These are phyloP conservation scores for Zaprionus gabonicus DNA, from an alignment of 1,140 invertebrate species.

Conservation along the genomic window DNA sequence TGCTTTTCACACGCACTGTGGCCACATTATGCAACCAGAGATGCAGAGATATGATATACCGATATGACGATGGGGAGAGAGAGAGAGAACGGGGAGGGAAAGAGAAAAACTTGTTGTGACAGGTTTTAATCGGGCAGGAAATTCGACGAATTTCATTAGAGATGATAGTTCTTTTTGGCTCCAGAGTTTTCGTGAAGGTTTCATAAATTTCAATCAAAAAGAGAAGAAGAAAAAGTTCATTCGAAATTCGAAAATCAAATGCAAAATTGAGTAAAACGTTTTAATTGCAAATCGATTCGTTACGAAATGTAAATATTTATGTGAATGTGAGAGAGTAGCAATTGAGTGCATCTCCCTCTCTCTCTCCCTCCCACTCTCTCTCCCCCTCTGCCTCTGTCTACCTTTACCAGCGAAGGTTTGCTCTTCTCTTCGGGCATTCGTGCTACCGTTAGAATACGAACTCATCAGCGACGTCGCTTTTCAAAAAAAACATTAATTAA, in stretches of 20 bases:
- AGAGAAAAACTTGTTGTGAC: conserved; percentile 46
- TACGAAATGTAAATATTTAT: conserved; percentile 66
- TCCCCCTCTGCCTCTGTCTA: conserved; percentile 29
- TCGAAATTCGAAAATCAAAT: conserved; percentile 59
- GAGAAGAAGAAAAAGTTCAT: conserved; percentile 26
- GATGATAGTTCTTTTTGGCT: conserved; percentile 28
- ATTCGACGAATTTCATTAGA: conserved; percentile 52
- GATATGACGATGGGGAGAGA: neutral
- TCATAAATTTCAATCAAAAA: conserved; percentile 46
- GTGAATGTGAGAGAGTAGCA: conserved; percentile 31
- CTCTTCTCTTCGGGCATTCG: conserved; percentile 49
- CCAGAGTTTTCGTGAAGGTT: neutral
- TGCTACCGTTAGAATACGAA: conserved; percentile 72
- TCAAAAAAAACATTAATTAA: conserved; percentile 80
- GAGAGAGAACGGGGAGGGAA: neutral
- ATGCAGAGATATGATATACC: conserved; percentile 15
- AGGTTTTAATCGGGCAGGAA: conserved; percentile 30
- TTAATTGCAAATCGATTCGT: conserved; percentile 48
- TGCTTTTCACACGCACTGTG: conserved; percentile 42
- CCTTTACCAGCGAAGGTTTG: conserved; percentile 10
- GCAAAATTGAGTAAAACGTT: conserved; percentile 11
- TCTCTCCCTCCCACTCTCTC: conserved; percentile 25
- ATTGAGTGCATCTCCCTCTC: neutral
- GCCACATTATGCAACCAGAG: conserved; percentile 29
- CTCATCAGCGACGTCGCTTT: conserved; percentile 60